Evolutionary conservation across 2,888 invertebrate genomes (phyloP).

Genomic region (Sinohyriopsis cumingii): DNA sequence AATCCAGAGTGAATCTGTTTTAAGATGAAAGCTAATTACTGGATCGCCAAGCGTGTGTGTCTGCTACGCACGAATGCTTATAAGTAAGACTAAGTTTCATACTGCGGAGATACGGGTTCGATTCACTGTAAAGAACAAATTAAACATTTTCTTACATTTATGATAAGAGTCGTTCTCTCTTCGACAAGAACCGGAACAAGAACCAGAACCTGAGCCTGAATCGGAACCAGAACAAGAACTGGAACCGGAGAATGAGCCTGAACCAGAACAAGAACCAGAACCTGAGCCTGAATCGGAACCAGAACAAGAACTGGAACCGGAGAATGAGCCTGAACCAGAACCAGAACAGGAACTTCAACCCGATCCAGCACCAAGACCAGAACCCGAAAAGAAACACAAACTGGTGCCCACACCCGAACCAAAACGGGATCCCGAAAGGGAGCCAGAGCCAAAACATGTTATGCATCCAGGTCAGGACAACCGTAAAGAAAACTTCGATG

Average conservation of each 20-base stretch:
- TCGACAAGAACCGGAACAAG: neutral
- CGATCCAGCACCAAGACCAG: slow-evolving; percentile 2
- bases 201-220: slow-evolving; percentile 1
- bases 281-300: slow-evolving; percentile 1
- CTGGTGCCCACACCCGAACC: neutral
- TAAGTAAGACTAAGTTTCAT: too few species aligned
- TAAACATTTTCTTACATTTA: too few species aligned
- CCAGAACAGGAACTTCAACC: neutral
- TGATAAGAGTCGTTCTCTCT: too few species aligned
- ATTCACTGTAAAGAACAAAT: too few species aligned
- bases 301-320: neutral
- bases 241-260: too few species aligned
- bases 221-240: neutral
- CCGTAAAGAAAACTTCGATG: neutral
- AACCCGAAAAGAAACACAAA: neutral
- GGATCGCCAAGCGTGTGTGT: too few species aligned
- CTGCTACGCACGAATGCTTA: too few species aligned
- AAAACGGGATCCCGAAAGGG: neutral
- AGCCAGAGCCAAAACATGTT: neutral
- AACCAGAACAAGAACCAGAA: neutral
- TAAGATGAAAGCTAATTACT: too few species aligned
- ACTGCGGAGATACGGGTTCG: too few species aligned
- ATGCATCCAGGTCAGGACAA: neutral
- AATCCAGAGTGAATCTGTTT: too few species aligned
- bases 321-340: neutral